Evolutionary conservation across 2,113 vertebrate species (phyloP).

Genomic region (Ictalurus furcatus): DNA sequence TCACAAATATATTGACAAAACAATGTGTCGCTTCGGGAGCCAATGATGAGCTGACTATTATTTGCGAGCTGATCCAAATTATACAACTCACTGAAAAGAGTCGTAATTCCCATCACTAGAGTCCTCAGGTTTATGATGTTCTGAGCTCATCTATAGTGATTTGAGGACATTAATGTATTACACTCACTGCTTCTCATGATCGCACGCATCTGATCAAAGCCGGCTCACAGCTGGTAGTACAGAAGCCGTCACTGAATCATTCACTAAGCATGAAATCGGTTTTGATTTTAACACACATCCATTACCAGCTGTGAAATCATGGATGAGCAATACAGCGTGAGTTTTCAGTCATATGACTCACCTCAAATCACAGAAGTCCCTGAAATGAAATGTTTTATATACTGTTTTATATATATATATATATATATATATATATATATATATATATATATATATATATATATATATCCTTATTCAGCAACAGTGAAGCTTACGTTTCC

Average conservation of each 20-base stretch:
- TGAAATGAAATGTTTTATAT: neutral
- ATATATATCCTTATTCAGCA: neutral
- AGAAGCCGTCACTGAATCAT: slow-evolving; percentile 55
- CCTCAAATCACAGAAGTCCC: neutral
- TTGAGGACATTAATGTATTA: slow-evolving; percentile 63
- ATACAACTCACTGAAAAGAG: neutral
- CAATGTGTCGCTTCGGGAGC: neutral
- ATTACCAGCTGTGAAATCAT: neutral
- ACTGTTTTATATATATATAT: neutral
- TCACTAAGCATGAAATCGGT: slow-evolving; percentile 31
- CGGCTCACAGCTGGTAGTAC: slow-evolving; percentile 62
- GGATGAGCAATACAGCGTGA: neutral
- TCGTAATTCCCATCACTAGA: neutral
- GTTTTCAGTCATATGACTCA: neutral
- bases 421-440: neutral
- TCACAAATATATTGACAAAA: neutral
- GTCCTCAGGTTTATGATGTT: slow-evolving; percentile 7
- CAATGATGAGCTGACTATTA: neutral
- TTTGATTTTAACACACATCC: slow-evolving; percentile 13
- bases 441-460: neutral
- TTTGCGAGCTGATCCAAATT: neutral
- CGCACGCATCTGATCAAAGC: slow-evolving; percentile 61
- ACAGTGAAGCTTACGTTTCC: neutral
- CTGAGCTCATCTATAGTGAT: slow-evolving; percentile 63
- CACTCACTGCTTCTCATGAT: slow-evolving; percentile 40